Percentiles rank a stretch among this genome's conserved stretches.
These are phyloP conservation scores for Mamestra brassicae DNA, from an alignment of 2,888 invertebrate species.

Conservation along the genomic window DNA sequence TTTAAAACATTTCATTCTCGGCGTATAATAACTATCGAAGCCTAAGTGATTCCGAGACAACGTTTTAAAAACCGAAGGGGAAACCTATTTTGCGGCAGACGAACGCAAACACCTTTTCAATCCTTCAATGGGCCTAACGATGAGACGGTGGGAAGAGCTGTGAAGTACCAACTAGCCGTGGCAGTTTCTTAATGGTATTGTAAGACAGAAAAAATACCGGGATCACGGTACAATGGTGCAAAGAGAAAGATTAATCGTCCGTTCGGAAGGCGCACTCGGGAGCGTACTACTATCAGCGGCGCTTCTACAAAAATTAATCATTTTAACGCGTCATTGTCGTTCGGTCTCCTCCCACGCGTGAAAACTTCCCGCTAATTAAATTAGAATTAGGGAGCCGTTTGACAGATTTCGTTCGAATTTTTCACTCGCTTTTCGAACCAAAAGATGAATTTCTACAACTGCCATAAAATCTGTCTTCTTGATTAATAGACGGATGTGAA, in stretches of 20 bases:
- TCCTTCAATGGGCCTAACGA: slow-evolving; percentile 87
- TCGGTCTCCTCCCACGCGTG: slow-evolving; percentile 84
- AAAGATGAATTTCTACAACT: slow-evolving; percentile 78
- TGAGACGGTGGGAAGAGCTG: slow-evolving; percentile 80
- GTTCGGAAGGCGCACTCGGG: slow-evolving; percentile 80
- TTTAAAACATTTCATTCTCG: slow-evolving; percentile 88
- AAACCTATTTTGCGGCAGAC: slow-evolving; percentile 87
- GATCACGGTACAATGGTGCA: slow-evolving; percentile 87
- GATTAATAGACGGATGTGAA: slow-evolving; percentile 81
- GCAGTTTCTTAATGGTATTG: slow-evolving; percentile 90
- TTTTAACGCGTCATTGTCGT: slow-evolving; percentile 89
- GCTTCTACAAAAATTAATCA: slow-evolving; percentile 89
- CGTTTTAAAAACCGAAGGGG: slow-evolving; percentile 87
- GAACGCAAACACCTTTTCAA: slow-evolving; percentile 91
- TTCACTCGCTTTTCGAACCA: slow-evolving; percentile 75
- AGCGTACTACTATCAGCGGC: slow-evolving; percentile 73
- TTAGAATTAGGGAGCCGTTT: slow-evolving; percentile 87
- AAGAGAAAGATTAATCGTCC: slow-evolving; percentile 90
- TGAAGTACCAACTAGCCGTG: slow-evolving; percentile 88
- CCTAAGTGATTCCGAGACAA: slow-evolving; percentile 88
- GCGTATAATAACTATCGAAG: slow-evolving; percentile 89
- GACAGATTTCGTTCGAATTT: slow-evolving; percentile 87
- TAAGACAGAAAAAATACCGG: slow-evolving; percentile 89
- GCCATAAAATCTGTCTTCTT: slow-evolving; percentile 81
- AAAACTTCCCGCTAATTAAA: slow-evolving; percentile 88